A percentile compares a stretch with the other conserved stretches of the same genome.
Evolutionary conservation across 2,113 vertebrate genomes (phyloP).

Genomic region (Clarias magur): DNA sequence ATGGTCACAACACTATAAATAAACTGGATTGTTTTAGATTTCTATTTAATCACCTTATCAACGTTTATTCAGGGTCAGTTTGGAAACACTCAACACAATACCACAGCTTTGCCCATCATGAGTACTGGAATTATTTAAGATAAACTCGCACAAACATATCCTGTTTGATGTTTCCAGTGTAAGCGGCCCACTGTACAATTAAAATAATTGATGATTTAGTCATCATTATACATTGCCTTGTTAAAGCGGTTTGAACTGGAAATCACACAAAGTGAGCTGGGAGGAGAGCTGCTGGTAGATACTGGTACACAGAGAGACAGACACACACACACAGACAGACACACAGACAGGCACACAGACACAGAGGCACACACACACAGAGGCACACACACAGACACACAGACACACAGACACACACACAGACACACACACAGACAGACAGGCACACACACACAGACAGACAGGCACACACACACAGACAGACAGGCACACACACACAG

Average conservation of each 20-base stretch:
- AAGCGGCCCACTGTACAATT: background rate
- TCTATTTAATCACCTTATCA: background rate
- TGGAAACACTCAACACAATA: constrained; percentile 2
- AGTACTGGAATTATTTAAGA: background rate
- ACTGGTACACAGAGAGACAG: too few species aligned
- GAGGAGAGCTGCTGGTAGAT: background rate
- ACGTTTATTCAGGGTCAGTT: constrained; percentile 17
- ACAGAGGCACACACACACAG: too few species aligned
- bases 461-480: too few species aligned
- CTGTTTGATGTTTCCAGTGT: background rate
- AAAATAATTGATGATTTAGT: background rate
- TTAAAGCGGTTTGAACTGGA: background rate
- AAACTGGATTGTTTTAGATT: background rate
- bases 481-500: too few species aligned
- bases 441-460: too few species aligned
- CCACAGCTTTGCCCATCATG: background rate
- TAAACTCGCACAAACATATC: background rate
- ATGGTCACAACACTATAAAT: background rate
- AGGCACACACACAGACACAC: too few species aligned
- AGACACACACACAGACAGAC: too few species aligned
- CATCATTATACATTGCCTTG: too few species aligned
- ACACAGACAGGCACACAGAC: too few species aligned
- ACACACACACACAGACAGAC: too few species aligned
- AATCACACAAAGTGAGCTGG: background rate
- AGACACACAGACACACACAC: too few species aligned